Conservation (phyloP, 1,140 invertebrate species). For the Drosophila nikananu region DNA sequence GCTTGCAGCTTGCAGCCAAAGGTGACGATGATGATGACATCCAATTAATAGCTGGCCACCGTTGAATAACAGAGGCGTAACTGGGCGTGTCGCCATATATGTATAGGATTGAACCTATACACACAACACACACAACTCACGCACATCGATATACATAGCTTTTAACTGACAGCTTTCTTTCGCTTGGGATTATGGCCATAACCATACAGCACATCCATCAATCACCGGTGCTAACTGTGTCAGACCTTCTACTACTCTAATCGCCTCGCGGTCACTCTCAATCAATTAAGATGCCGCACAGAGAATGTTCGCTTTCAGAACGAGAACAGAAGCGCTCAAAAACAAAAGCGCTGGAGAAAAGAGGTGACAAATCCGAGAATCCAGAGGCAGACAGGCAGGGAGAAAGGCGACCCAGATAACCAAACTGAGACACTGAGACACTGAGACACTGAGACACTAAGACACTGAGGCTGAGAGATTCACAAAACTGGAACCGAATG, state of each 20-base stretch:
- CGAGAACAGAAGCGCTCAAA: constrained; percentile 17
- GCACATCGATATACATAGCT: not conserved
- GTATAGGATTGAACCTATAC: not conserved
- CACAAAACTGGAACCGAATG: too few species aligned
- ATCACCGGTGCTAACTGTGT: constrained; percentile 41
- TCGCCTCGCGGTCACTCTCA: constrained; percentile 45
- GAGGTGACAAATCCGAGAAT: constrained; percentile 33
- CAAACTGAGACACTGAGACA: not conserved
- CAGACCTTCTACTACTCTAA: constrained; percentile 52
- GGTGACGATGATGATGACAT: constrained; percentile 54
- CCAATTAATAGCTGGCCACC: constrained; percentile 30
- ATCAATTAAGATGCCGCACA: constrained; percentile 37
- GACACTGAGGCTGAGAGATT: too few species aligned
- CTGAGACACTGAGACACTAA: too few species aligned
- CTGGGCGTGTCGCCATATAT: not conserved
- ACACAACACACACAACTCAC: not conserved
- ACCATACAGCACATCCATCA: constrained; percentile 30
- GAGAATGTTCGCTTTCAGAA: constrained; percentile 8
- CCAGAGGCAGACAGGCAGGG: not conserved
- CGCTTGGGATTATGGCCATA: not conserved
- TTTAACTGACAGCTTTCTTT: constrained; percentile 6
- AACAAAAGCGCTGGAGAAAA: constrained; percentile 22
- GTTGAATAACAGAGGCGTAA: constrained; percentile 32
- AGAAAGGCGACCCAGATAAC: constrained; percentile 31
- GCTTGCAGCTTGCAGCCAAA: constrained; percentile 34